Base-by-base conservation (phyloP, 2,113 vertebrate species). In the Pogonocichla stellata region DNA sequence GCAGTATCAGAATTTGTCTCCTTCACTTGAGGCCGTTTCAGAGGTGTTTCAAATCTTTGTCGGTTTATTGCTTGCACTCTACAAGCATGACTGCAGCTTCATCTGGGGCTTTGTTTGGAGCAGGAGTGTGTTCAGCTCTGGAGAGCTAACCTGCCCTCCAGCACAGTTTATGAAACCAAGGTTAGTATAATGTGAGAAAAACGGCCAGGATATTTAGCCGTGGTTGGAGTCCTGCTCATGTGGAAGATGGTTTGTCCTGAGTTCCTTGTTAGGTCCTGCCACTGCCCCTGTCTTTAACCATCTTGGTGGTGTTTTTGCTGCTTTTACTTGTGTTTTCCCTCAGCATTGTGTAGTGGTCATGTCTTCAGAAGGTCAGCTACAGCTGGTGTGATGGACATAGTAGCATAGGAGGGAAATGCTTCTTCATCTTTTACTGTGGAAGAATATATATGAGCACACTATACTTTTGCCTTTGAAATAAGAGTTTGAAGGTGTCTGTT, bases 401-500 rank as follows among this genome's bases (percentile, higher is more conserved):
- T 64, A 47, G 34, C 1, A 5, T 45, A 62, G 47, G 40, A 73
- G 50, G 56, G 36, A 93, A 58, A 33, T n/a, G 47, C 38, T 72
- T 2, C 53, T 82, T 75, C 29, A 53, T 82, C 38, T 83, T 71
- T 60, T 58, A n/a, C 34, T 48, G 0, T 48, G 31, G 47, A 66
- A 62, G 25, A 90, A 60, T 78, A 60, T 54, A 54, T 48, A 20
- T n/a, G 5, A 80, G 24, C 34, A 56, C 14, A 6, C 70, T 75
- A 1, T 4, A 10, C 38, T 61, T 24, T 65, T 90, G 48, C 60
- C 48, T 94, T 86, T 93, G 85, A 88, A 90, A 80, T 57, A 77
- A 31, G 66, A 19, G 79, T 92, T 90, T 65, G 56, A 67, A 74
- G 74, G 29, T 67, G 19, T 75, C 47, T 93, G 74, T 77, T 85